Evolutionary conservation across 1,140 invertebrate species (phyloP).

Genomic region (Cardiocondyla obscurior): DNA sequence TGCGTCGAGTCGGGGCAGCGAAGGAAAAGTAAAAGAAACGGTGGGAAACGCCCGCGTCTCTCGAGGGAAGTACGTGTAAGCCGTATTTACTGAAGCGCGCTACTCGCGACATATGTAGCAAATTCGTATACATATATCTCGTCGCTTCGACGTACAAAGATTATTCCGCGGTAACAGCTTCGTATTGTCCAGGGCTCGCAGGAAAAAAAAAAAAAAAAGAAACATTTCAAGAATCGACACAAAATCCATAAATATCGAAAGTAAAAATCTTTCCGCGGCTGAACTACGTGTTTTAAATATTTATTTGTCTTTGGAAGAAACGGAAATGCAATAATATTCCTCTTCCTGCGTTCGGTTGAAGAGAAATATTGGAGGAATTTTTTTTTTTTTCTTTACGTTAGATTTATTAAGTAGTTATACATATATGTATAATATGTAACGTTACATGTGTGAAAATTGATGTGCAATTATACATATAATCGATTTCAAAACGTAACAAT

Average conservation of each 20-base stretch:
- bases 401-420: background rate
- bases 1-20: conserved; percentile 52
- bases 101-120: conserved; percentile 25
- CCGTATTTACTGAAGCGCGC: conserved; percentile 59
- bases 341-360: background rate
- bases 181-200: background rate
- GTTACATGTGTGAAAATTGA: background rate
- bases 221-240: conserved; percentile 14
- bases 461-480: background rate
- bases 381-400: background rate
- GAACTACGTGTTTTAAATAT: conserved; percentile 1
- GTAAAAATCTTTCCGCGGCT: background rate
- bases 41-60: conserved; percentile 36
- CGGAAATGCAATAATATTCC: background rate
- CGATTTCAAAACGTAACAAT: background rate
- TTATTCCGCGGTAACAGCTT: conserved; percentile 48
- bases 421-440: background rate
- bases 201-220: no score
- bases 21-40: conserved; percentile 49
- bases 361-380: background rate
- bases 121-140: conserved; percentile 45
- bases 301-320: background rate
- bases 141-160: conserved; percentile 29
- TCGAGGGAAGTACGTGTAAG: conserved; percentile 49
- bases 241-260: background rate